Evolutionary conservation across 2,113 vertebrate species (phyloP).

Genomic region (Athene cunicularia): DNA sequence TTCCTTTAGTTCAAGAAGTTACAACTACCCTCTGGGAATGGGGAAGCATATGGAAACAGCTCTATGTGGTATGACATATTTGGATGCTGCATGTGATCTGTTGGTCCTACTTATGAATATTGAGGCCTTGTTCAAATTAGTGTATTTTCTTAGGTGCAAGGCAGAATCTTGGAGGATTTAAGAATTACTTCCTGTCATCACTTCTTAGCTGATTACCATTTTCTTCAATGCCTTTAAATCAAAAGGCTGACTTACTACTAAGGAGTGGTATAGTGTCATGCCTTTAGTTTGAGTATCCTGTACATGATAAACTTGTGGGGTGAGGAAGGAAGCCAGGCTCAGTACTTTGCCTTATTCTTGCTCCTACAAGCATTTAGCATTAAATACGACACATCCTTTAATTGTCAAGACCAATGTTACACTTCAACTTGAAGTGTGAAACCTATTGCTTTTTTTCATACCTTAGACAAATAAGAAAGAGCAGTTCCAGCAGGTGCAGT

Average conservation of each 20-base stretch:
- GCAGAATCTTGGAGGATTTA: not conserved
- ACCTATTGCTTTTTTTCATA: not conserved
- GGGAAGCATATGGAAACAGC: conserved; percentile 97
- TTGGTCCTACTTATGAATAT: not conserved
- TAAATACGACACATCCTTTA: not conserved
- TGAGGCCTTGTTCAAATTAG: not conserved
- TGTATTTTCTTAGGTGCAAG: not conserved
- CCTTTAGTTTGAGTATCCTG: not conserved
- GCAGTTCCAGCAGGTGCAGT: conserved; percentile 85
- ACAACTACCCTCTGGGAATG: conserved; percentile 94
- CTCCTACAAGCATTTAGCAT: not conserved
- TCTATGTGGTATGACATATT: conserved; percentile 87
- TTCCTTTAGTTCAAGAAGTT: conserved; percentile 95
- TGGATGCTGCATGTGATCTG: not conserved
- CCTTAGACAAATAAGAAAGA: conserved; percentile 83
- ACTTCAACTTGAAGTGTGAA: not conserved
- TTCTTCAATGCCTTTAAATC: not conserved
- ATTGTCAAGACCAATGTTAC: not conserved
- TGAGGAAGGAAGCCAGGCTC: not conserved
- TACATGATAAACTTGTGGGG: not conserved
- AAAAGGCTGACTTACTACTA: not conserved
- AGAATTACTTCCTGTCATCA: not conserved
- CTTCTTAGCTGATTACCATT: not conserved
- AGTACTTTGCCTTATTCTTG: not conserved
- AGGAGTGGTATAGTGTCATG: not conserved